Evolutionary conservation across 1,140 invertebrate genomes (phyloP).

Genomic region (Tigriopus japonicus): DNA sequence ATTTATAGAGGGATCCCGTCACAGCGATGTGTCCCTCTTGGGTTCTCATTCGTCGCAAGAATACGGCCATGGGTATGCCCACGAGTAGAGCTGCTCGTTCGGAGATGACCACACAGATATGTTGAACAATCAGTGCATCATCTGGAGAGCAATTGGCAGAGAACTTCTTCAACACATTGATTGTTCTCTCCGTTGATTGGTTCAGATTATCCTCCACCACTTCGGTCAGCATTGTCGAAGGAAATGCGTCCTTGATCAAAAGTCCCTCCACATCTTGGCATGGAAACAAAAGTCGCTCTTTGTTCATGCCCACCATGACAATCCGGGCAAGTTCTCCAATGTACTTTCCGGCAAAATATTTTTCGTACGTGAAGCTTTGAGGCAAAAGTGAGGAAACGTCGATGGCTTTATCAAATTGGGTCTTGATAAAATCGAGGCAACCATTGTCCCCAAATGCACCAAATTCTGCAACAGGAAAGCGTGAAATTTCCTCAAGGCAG

Average conservation of each 20-base stretch:
- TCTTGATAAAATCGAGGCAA: slow-evolving; percentile 48
- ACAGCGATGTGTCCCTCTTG: slow-evolving; percentile 46
- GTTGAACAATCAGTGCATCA: slow-evolving; percentile 50
- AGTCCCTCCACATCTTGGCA: slow-evolving; percentile 5
- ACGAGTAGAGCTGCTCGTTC: slow-evolving; percentile 58
- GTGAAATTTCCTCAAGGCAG: no score
- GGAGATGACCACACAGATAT: slow-evolving; percentile 51
- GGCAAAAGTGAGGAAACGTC: not conserved
- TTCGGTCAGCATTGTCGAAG: slow-evolving; percentile 14
- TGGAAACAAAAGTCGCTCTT: not conserved
- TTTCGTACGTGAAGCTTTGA: slow-evolving; percentile 37
- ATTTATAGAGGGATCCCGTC: slow-evolving; percentile 65
- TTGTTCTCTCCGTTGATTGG: slow-evolving; percentile 25
- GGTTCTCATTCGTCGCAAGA: slow-evolving; percentile 48
- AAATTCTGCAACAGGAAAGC: slow-evolving; percentile 34
- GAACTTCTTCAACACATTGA: slow-evolving; percentile 28
- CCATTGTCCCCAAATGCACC: slow-evolving; percentile 69
- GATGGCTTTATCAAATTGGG: slow-evolving; percentile 28
- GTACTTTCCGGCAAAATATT: slow-evolving; percentile 76
- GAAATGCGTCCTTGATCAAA: not conserved
- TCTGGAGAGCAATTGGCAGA: slow-evolving; percentile 32
- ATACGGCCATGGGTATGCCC: slow-evolving; percentile 45
- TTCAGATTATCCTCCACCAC: slow-evolving; percentile 29
- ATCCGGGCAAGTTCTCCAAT: slow-evolving; percentile 48
- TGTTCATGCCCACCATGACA: slow-evolving; percentile 24